Conservation (phyloP, 2,888 invertebrate species). For the Parascotia fuliginaria region DNA sequence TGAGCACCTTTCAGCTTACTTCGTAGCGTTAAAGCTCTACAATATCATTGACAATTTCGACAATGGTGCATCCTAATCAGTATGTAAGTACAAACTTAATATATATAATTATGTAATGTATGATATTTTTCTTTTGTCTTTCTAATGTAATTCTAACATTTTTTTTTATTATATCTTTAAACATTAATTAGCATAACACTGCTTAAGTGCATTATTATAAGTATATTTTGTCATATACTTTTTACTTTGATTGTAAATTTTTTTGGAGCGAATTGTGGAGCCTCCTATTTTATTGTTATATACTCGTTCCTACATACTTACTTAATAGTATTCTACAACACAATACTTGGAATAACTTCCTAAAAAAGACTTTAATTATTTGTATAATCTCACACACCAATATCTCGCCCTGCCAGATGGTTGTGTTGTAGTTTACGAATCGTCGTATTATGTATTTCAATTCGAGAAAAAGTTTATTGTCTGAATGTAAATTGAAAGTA, state of each 20-base stretch:
- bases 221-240: constrained; percentile 7
- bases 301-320: background rate
- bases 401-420: background rate
- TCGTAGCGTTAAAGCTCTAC: constrained; percentile 30
- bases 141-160: constrained; percentile 7
- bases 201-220: constrained; percentile 22
- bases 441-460: background rate
- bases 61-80: constrained; percentile 59
- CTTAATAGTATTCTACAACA: constrained; percentile 21
- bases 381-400: no score
- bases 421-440: constrained; percentile 27
- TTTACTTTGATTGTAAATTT: constrained; percentile 5
- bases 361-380: background rate
- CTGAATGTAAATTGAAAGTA: no score
- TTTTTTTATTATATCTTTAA: constrained; percentile 17
- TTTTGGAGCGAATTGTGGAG: background rate
- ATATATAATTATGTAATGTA: no score
- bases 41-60: constrained; percentile 53
- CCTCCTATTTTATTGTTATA: background rate
- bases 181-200: constrained; percentile 18
- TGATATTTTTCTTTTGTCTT: constrained; percentile 10
- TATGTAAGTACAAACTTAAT: constrained; percentile 58
- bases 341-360: background rate
- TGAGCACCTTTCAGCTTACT: constrained; percentile 44
- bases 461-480: constrained; percentile 17